Evolutionary conservation across 2,888 invertebrate species (phyloP), one percentile per base, ranked within the genome.

Genomic region (Sialis fuliginosa): DNA sequence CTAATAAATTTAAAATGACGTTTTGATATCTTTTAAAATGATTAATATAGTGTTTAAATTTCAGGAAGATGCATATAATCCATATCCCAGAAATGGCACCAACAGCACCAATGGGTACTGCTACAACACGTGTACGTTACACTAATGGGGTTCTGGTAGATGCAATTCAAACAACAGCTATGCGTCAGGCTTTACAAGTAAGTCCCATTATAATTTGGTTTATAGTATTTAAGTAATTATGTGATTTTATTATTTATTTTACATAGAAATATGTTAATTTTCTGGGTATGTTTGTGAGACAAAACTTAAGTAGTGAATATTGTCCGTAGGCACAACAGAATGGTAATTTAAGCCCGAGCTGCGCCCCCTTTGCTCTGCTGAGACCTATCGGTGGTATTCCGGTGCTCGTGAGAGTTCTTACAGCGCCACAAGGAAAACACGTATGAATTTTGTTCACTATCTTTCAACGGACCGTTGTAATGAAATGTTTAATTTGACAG

Each of bases 151-250:
- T 81, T 13, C 64, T 80, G 1, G 77, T 82, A n/a, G 78, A 81
- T 51, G 75, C 76, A 34, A 81, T 82, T 50, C 75, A 75, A 54
- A 81, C 81, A 0, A 76, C 75, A 50, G 80, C 80, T 5, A 80
- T 82, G 80, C 73, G 73, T 44, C 70, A 72, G 6, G 80, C 81
- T 5, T 55, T 77, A 49, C 66, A 47, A 32, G 46, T 46, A 31
- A 37, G n/a, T 44, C 22, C 22, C 22, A 22, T 22, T 7, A 39
- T 39, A 39, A 12, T 39, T 12, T 12, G 13, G 10, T 39, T 39
- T 22, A 22, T 22, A 22, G 22, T 4, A 22, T 2, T 22, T 22
- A 22, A 22, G 22, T 22, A 22, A 22, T 22, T 2, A 22, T 22
- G 4, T 22, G 22, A 22, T 22, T 22, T 22, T 22, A 22, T 22